phyloP scores from a whole-genome alignment of 2,113 vertebrate species.

The Tetrao urogallus region DNA sequence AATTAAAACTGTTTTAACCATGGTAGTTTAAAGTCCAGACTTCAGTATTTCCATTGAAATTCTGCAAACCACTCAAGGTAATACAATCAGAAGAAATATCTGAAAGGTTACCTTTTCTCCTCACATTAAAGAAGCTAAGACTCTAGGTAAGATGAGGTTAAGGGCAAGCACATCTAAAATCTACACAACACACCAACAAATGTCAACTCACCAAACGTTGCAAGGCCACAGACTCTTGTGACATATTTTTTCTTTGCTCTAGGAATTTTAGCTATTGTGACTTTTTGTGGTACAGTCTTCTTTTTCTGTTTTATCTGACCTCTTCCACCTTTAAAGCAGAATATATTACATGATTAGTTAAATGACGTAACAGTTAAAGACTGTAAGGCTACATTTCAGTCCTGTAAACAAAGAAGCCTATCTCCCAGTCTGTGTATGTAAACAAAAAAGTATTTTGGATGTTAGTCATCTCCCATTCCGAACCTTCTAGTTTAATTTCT shows the following conservation, averaged over 20 bases:
- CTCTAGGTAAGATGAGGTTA: not conserved
- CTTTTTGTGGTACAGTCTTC: constrained; percentile 97
- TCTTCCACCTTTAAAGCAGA: constrained; percentile 86
- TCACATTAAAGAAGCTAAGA: not conserved
- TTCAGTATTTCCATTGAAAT: not conserved
- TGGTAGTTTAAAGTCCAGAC: not conserved
- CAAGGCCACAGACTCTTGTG: constrained; percentile 94
- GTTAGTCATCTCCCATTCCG: not conserved
- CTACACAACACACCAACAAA: not conserved
- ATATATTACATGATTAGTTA: not conserved
- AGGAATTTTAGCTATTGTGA: constrained; percentile 98
- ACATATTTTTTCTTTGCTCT: constrained; percentile 99
- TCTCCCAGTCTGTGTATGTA: not conserved
- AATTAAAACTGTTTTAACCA: not conserved
- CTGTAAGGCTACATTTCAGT: not conserved
- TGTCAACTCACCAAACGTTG: constrained; percentile 90
- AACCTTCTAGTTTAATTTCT: not conserved
- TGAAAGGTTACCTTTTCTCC: not conserved
- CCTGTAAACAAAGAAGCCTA: not conserved
- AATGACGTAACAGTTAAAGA: not conserved
- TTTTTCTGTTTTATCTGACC: constrained; percentile 99
- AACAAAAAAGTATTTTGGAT: not conserved
- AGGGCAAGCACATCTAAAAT: not conserved
- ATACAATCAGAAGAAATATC: not conserved
- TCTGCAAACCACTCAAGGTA: rapidly evolving